Evolutionary conservation across 2,888 invertebrate species (phyloP).

Genomic region (Onchidella celtica): DNA sequence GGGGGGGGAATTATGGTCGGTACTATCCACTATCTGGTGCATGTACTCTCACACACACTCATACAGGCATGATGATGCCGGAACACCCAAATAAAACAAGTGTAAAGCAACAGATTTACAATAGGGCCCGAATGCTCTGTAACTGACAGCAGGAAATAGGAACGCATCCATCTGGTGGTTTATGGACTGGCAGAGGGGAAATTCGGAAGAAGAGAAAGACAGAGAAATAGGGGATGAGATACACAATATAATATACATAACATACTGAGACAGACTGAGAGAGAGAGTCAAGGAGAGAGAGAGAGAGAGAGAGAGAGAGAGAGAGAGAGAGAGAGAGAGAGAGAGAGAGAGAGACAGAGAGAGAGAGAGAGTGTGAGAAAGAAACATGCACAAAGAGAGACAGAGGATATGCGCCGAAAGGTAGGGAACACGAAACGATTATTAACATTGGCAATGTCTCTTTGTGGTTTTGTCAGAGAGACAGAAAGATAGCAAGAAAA

Average conservation of each 20-base stretch:
- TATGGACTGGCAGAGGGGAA: not conserved
- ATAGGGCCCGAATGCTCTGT: too few relatives aligned
- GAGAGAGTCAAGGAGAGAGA: too few relatives aligned
- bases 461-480: too few relatives aligned
- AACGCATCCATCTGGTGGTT: not conserved
- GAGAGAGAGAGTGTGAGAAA: not conserved
- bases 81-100: too few relatives aligned
- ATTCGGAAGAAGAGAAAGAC: not conserved
- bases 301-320: not conserved
- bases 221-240: not conserved
- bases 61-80: too few relatives aligned
- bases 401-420: not conserved
- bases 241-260: not conserved
- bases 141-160: too few relatives aligned
- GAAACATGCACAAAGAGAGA: constrained; percentile 9
- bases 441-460: too few relatives aligned
- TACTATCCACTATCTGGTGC: too few relatives aligned
- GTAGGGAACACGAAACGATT: too few relatives aligned
- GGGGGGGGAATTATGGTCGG: too few relatives aligned
- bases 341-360: not conserved
- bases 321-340: not conserved
- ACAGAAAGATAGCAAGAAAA: not conserved
- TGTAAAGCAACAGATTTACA: too few relatives aligned
- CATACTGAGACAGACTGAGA: not conserved
- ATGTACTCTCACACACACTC: too few relatives aligned